A percentile compares a stretch with the other conserved stretches of the same genome.
Evolutionary conservation across 2,888 invertebrate species (phyloP).

Genomic region (Eupithecia vulgata): DNA sequence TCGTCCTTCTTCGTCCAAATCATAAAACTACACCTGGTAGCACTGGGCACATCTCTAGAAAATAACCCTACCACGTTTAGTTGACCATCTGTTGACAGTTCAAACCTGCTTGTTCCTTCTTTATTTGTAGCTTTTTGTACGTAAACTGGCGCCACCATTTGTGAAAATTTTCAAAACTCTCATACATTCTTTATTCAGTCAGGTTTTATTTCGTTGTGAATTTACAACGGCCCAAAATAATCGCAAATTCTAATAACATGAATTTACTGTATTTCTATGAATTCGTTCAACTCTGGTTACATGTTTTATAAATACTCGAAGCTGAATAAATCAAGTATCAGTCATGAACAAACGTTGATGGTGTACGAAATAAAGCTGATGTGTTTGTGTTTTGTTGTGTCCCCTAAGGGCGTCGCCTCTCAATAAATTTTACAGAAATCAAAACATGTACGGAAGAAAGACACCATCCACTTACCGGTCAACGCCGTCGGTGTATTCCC

Average conservation of each 20-base stretch:
- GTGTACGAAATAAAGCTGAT: not conserved
- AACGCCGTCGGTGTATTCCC: constrained; percentile 94
- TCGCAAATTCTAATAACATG: not conserved
- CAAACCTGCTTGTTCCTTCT: not conserved
- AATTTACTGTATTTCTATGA: not conserved
- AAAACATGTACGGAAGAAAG: constrained; percentile 88
- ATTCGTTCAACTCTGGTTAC: not conserved
- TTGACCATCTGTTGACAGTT: constrained; percentile 5
- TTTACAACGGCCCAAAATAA: not conserved
- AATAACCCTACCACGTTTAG: not conserved
- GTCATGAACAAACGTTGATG: not conserved
- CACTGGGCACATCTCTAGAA: not conserved
- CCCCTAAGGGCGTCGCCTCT: constrained; percentile 51
- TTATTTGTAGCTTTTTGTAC: not conserved
- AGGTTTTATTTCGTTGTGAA: not conserved
- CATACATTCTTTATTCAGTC: not conserved
- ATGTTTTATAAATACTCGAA: not conserved
- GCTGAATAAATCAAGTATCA: not conserved
- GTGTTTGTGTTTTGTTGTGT: constrained; percentile 9
- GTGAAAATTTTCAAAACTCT: not conserved
- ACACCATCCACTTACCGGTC: constrained; percentile 92
- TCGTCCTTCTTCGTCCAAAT: too few species aligned
- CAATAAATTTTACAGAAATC: constrained; percentile 36
- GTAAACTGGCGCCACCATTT: not conserved
- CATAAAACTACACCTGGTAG: not conserved